These are phyloP conservation scores for Stercorarius parasiticus DNA, from an alignment of 2,113 vertebrate species.

Conservation along the genomic window DNA sequence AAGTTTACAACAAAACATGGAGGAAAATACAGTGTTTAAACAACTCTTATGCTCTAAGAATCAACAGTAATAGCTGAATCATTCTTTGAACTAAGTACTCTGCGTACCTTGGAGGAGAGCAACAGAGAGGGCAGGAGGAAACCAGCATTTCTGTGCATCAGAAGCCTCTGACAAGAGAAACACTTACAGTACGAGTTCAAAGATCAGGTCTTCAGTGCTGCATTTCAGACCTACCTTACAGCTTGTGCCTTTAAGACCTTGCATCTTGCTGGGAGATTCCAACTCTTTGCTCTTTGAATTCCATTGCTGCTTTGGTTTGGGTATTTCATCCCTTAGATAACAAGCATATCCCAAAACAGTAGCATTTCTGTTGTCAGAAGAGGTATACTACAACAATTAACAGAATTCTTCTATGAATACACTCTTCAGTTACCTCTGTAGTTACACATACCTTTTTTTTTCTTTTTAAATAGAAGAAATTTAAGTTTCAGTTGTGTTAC, in stretches of 20 bases:
- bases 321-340: background rate
- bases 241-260: background rate
- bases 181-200: conserved; percentile 15
- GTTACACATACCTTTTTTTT: background rate
- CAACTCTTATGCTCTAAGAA: background rate
- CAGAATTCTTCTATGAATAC: background rate
- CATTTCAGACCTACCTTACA: conserved; percentile 18
- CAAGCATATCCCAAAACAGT: background rate
- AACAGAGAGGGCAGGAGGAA: background rate
- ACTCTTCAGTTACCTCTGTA: background rate
- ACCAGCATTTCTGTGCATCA: background rate
- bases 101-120: background rate
- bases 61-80: background rate
- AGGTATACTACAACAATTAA: background rate
- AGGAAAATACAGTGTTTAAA: background rate
- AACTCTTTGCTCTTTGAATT: background rate
- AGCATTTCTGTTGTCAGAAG: background rate
- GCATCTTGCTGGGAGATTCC: background rate
- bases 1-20: background rate
- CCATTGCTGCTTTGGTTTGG: background rate
- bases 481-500: background rate
- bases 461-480: background rate
- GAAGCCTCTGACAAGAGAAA: conserved; percentile 39
- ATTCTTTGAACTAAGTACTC: background rate
- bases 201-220: conserved; percentile 11